phyloP scores from a whole-genome alignment of 2,888 invertebrate genomes.

The Auanema sp. region DNA sequence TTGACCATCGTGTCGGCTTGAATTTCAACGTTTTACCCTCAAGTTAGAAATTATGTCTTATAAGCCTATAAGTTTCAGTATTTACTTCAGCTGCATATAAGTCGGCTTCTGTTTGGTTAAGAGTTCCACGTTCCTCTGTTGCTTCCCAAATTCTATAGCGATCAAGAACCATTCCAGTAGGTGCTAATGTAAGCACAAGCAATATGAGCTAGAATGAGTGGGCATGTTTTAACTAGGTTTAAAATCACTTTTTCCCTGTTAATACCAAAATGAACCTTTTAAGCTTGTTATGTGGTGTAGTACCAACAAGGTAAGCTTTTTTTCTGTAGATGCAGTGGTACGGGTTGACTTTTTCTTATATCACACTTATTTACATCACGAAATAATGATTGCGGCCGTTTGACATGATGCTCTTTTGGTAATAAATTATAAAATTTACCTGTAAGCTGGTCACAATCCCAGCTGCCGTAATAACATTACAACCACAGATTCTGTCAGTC shows the following conservation, averaged over 20 bases:
- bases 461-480: conserved; percentile 52
- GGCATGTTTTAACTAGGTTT: not conserved
- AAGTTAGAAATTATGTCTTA: not conserved
- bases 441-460: conserved; percentile 49
- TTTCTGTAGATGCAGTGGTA: no score
- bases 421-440: conserved; percentile 14
- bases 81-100: conserved; percentile 22
- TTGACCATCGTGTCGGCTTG: conserved; percentile 44
- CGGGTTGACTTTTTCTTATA: no score
- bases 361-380: no score
- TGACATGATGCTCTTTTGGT: not conserved
- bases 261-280: no score
- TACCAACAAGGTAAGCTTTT: no score
- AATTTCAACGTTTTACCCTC: conserved; percentile 30
- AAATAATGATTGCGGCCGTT: no score
- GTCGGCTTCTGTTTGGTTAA: conserved; percentile 41
- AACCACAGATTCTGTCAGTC: conserved; percentile 51
- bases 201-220: conserved; percentile 35
- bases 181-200: conserved; percentile 37
- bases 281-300: no score
- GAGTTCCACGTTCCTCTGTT: conserved; percentile 26
- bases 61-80: not conserved
- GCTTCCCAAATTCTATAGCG: conserved; percentile 44
- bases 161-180: conserved; percentile 46
- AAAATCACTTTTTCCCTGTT: not conserved